These are phyloP conservation scores for Chloroclystis v-ata DNA, from an alignment of 2,888 invertebrate species.

Conservation along the genomic window DNA sequence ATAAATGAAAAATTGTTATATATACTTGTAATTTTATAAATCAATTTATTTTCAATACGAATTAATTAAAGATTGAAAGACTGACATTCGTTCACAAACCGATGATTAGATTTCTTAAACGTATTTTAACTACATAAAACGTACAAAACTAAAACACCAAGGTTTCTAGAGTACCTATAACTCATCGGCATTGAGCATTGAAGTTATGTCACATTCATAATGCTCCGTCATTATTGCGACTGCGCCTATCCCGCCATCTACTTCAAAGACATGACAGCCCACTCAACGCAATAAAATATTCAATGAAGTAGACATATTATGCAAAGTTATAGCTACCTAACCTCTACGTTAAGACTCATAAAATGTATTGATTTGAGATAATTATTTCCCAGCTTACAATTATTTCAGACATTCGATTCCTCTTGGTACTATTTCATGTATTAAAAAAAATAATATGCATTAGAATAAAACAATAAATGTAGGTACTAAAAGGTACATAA, in stretches of 20 bases:
- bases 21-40: too few relatives aligned
- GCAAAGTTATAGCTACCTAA: neutral
- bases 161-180: neutral
- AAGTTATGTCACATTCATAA: constrained; percentile 1
- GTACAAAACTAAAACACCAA: neutral
- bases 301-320: neutral
- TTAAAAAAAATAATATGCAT: too few relatives aligned
- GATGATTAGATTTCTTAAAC: neutral
- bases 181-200: neutral
- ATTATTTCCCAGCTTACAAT: too few relatives aligned
- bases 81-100: too few relatives aligned
- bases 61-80: too few relatives aligned
- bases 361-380: neutral
- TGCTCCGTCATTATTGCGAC: neutral
- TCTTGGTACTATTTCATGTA: too few relatives aligned
- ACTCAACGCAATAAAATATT: constrained; percentile 3
- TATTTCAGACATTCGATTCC: too few relatives aligned
- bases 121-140: neutral
- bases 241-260: neutral
- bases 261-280: constrained; percentile 1
- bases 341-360: neutral
- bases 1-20: too few relatives aligned
- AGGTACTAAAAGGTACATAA: too few relatives aligned
- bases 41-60: too few relatives aligned
- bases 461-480: too few relatives aligned